Percentiles rank a stretch among this genome's conserved stretches.
These are phyloP conservation scores for Ornithoptera priamus DNA, from an alignment of 2,888 invertebrate species.

Conservation along the genomic window DNA sequence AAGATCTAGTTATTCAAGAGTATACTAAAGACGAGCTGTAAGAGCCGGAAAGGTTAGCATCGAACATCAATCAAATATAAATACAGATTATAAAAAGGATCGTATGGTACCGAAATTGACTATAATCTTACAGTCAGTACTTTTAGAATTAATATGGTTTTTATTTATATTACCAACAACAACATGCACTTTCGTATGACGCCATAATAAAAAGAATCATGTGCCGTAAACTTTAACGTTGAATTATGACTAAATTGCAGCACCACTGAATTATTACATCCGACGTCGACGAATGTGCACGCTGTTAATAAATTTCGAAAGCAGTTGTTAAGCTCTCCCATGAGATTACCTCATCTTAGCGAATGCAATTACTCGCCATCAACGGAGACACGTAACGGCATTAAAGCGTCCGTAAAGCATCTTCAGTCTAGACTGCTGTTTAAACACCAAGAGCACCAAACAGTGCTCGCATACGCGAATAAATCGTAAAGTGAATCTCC, in stretches of 20 bases:
- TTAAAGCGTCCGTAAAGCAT: slow-evolving; percentile 44
- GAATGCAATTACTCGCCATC: slow-evolving; percentile 36
- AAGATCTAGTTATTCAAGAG: no score
- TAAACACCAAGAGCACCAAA: slow-evolving; percentile 42
- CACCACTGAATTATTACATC: slow-evolving; percentile 13
- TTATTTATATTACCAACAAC: neutral
- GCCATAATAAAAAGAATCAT: neutral
- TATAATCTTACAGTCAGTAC: neutral
- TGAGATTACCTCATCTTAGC: slow-evolving; percentile 34
- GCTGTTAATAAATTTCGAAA: slow-evolving; percentile 27
- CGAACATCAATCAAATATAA: no score
- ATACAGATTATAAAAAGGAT: no score
- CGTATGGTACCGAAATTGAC: no score
- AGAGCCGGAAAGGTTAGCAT: no score
- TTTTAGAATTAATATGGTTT: neutral
- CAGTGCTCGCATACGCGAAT: slow-evolving; percentile 40
- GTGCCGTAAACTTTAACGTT: neutral
- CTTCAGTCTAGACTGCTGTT: slow-evolving; percentile 45
- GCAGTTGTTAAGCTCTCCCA: slow-evolving; percentile 27
- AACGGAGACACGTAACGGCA: slow-evolving; percentile 39
- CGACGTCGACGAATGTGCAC: slow-evolving; percentile 5
- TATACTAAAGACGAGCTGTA: no score
- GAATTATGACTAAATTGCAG: slow-evolving; percentile 6
- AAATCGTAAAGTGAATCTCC: slow-evolving; percentile 38
- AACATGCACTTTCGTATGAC: neutral